These are phyloP conservation scores for Prenolepis imparis DNA, from an alignment of 2,888 invertebrate genomes.

Conservation along the genomic window DNA sequence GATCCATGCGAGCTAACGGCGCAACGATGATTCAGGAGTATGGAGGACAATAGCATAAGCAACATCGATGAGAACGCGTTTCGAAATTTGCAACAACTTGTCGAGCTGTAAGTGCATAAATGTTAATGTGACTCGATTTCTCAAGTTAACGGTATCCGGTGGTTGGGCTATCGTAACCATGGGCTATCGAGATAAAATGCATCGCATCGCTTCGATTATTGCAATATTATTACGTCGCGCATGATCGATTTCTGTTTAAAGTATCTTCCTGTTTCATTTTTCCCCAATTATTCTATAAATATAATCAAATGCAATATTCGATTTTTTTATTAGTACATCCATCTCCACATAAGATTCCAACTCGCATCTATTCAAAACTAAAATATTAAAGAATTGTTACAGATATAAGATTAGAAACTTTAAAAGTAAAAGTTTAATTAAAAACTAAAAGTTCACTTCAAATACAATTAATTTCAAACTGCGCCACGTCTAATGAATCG, in stretches of 20 bases:
- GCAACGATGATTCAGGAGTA: constrained; percentile 77
- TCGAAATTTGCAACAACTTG: constrained; percentile 84
- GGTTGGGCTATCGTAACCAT: constrained; percentile 19
- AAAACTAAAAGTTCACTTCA: constrained; percentile 18
- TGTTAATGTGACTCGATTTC: constrained; percentile 39
- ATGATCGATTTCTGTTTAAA: neutral
- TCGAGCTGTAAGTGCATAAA: constrained; percentile 87
- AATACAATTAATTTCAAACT: constrained; percentile 36
- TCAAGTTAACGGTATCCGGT: constrained; percentile 24
- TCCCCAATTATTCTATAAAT: neutral
- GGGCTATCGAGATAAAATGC: constrained; percentile 14
- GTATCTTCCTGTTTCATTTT: neutral
- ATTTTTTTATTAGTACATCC: neutral
- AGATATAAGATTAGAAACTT: constrained; percentile 4
- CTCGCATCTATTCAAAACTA: neutral
- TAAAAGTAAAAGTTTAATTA: neutral
- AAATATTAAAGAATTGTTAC: constrained; percentile 15
- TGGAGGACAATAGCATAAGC: constrained; percentile 85
- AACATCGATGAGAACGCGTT: constrained; percentile 86
- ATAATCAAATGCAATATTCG: neutral
- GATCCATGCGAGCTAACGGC: constrained; percentile 50
- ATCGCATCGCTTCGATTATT: constrained; percentile 9
- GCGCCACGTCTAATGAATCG: constrained; percentile 1
- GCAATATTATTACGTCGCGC: constrained; percentile 11
- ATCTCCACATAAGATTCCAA: neutral